Evolutionary conservation across 2,113 vertebrate genomes (phyloP), one percentile per base, ranked within the genome.

Genomic region (Solea senegalensis): DNA sequence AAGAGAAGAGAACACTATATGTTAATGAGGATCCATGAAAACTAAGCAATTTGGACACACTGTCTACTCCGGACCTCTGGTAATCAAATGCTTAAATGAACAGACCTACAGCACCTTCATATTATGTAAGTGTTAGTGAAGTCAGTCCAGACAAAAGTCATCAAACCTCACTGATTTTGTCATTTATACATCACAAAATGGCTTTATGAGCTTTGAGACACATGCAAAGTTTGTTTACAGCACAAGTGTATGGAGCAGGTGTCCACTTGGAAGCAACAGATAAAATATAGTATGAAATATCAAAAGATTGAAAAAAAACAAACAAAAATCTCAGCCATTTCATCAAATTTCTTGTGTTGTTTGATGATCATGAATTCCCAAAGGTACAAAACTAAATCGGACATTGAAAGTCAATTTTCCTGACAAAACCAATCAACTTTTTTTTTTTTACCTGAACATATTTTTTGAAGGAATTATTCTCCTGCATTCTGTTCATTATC

Each of bases 31-130:
- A 72, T 48, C 21, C 9, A 21, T 74, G 57, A 45, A 46, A 83
- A 78, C 70, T 45, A 71, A 28, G 43, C 16, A 39, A 54, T 65
- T 48, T 16, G 69, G 49, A 57, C 58, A 65, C 72, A 54, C 48
- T 61, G 58, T 69, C 45, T n/a, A 9, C 21, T 63, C 59, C 27
- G 41, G 0, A 34, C 45, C 14, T 62, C 43, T 60, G n/a, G 59
- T 50, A 54, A 54, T 40, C 69, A 71, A 66, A 60, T 34, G 27
- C 16, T 56, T 28, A 56, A 62, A 13, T 73, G 15, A 50, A 62
- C 8, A 40, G 21, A 65, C 27, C 16, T 2, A 50, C 40, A 54
- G 28, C 9, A 28, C n/a, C 50, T 57, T n/a, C 5, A 41, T 53
- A 56, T 55, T 9, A 21, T 1, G 21, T 21, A 16, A 40, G 27